A percentile compares a stretch with the other conserved stretches of the same genome.
phyloP scores from a whole-genome alignment of 2,888 invertebrate genomes.

The Choreutis nemorana region DNA sequence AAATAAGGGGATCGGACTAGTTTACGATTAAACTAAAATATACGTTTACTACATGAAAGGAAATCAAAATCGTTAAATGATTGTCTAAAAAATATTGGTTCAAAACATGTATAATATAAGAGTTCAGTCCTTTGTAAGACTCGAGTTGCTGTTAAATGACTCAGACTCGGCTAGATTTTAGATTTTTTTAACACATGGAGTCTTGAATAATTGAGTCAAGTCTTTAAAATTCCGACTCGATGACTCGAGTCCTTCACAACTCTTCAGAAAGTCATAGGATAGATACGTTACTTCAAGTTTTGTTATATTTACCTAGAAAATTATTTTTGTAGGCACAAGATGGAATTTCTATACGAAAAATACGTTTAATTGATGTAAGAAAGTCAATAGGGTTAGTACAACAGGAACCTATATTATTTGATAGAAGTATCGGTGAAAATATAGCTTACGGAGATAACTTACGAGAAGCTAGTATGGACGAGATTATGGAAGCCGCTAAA shows the following conservation, averaged over 20 bases:
- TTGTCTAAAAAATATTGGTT: too few relatives aligned
- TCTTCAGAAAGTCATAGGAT: too few relatives aligned
- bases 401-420: slow-evolving; percentile 92
- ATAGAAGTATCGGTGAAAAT: slow-evolving; percentile 87
- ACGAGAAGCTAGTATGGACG: slow-evolving; percentile 70
- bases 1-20: too few relatives aligned
- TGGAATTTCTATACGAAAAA: slow-evolving; percentile 45
- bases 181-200: slow-evolving; percentile 3
- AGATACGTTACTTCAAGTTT: too few relatives aligned
- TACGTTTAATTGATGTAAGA: slow-evolving; percentile 71
- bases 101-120: too few relatives aligned
- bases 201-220: slow-evolving; percentile 4
- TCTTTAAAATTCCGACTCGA: slow-evolving; percentile 7
- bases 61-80: too few relatives aligned
- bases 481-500: slow-evolving; percentile 80
- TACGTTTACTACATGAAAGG: too few relatives aligned
- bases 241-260: slow-evolving; percentile 3
- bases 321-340: slow-evolving; percentile 61
- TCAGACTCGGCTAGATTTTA: slow-evolving; percentile 4
- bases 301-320: too few relatives aligned
- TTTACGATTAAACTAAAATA: too few relatives aligned
- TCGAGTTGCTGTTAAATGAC: slow-evolving; percentile 7
- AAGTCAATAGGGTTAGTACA: slow-evolving; percentile 87
- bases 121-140: slow-evolving; percentile 4
- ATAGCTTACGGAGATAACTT: slow-evolving; percentile 91